Conservation (phyloP, 2,113 vertebrate genomes). For the Pogonocichla stellata region DNA sequence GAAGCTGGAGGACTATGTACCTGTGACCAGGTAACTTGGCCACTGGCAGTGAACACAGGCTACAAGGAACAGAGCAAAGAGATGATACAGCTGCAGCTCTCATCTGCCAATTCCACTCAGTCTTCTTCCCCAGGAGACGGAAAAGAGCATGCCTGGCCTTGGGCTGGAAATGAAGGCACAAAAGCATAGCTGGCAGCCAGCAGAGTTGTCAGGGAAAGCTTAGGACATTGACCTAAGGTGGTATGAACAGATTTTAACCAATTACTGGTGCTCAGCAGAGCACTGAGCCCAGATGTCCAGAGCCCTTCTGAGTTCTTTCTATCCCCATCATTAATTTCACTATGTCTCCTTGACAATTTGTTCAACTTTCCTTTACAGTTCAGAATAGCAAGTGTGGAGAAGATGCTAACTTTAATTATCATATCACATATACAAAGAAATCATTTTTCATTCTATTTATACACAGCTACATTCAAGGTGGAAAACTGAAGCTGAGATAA, state of each 20-base stretch:
- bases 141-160: background rate
- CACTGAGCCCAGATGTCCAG: background rate
- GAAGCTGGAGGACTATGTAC: background rate
- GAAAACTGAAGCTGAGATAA: background rate
- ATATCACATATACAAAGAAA: background rate
- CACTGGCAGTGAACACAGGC: background rate
- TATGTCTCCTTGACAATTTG: background rate
- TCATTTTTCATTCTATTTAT: background rate
- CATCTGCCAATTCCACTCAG: background rate
- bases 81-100: background rate
- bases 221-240: background rate
- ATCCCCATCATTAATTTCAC: background rate
- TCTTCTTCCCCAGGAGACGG: background rate
- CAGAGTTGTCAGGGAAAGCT: background rate
- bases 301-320: background rate
- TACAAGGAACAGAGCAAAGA: background rate
- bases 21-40: background rate
- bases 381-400: background rate
- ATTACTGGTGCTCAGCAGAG: background rate
- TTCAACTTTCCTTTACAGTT: background rate
- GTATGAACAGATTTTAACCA: background rate
- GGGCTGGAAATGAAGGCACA: background rate
- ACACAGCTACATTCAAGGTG: background rate
- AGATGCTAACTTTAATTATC: slow-evolving; percentile 7
- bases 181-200: background rate